Evolutionary conservation across 1,140 invertebrate species (phyloP), one percentile per base, ranked within the genome.

Genomic region (Gryllus bimaculatus): DNA sequence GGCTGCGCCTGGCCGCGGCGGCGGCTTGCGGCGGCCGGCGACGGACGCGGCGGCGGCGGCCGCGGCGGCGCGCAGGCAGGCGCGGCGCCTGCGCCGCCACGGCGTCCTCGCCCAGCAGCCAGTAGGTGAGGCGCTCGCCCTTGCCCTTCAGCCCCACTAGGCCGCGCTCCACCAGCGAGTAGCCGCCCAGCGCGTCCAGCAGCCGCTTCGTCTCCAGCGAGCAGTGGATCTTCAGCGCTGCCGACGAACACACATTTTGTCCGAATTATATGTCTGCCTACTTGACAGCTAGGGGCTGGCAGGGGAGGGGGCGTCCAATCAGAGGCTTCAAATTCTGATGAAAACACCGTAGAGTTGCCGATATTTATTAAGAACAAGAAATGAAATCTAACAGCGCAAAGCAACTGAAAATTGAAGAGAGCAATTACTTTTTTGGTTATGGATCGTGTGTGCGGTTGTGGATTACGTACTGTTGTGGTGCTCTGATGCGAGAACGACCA

Each of bases 91-190:
- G 2, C 89, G 86, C n/a, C 8, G 88, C 87, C 12, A 86, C 83
- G 15, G 88, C 83, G 78, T 95, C 92, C 84, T 96, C 94, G 0
- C 93, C 94, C 12, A 91, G 84, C 47, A 98, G 83, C 94, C 95
- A 98, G 85, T 93, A 97, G 2, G 96, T 97, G 75, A 92, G 83
- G 82, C 94, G 91, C 48, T 95, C 91, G 0, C 93, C 93, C 85
- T 95, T 95, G 8, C 94, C 96, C 86, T 98, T 97, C 90, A 97
- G 93, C 0, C 89, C 86, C 1, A 96, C 90, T 4, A 94, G 81
- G 0, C 96, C 96, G 8, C 96, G 89, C 82, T 96, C 93, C 54
- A 91, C 87, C 8, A 93, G 81, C 49, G 90, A 85, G 85, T 96
- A 97, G 5, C 95, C 95, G 3, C 93, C 93, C 4, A 97, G 84